Evolutionary conservation across 30 jellyfish, hydroid and myxozoan species (phyloP), one percentile per base, ranked within the genome.

Genomic region (Cassiopea xamachana): DNA sequence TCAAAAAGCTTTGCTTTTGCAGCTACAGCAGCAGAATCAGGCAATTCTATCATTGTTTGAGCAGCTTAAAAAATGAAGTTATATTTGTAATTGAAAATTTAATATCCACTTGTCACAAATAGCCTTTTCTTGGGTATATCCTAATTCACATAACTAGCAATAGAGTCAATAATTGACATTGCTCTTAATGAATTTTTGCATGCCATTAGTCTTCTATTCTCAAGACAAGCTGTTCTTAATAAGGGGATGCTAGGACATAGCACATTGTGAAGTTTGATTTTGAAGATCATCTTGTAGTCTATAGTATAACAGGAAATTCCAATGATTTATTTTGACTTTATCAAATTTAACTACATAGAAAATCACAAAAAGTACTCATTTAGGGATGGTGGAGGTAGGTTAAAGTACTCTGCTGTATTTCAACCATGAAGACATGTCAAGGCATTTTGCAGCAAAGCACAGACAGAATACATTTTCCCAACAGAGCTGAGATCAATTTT

Each of bases 361-460:
- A 48, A 55, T 55, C 64, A 55, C 64, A 55, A 55, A 85, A 92
- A 93, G 74, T 88, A 87, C 45, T 69, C 61, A n/a, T 87, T 68
- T 15, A 88, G 72, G 59, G 85, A 51, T 2, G 97, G 98, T 58
- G 98, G 98, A 62, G 75, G 73, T 18, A 96, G 44, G 17, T 75
- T 94, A 83, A 93, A 88, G 55, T 55, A 87, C 27, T 68, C 46
- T 81, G 98, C 48, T 15, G 98, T 93, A 62, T 78, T 79, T 6
- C 85, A 46, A 14, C 98, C 98, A 87, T 93, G 76, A 60, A 93
- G 76, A 68, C 97, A 93, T 61, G 82, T 80, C 18, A 89, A 17
- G 48, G 98, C 98, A 81, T 94, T 94, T 18, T 81, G 81, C 64
- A 89, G 76, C 51, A 93, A 64, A 1, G 97, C 97, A 76, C 95